Evolutionary conservation across 30 jellyfish, hydroid and myxozoan species (phyloP), one percentile per base, ranked within the genome.

Genomic region (Pseudorhiza aurosa): DNA sequence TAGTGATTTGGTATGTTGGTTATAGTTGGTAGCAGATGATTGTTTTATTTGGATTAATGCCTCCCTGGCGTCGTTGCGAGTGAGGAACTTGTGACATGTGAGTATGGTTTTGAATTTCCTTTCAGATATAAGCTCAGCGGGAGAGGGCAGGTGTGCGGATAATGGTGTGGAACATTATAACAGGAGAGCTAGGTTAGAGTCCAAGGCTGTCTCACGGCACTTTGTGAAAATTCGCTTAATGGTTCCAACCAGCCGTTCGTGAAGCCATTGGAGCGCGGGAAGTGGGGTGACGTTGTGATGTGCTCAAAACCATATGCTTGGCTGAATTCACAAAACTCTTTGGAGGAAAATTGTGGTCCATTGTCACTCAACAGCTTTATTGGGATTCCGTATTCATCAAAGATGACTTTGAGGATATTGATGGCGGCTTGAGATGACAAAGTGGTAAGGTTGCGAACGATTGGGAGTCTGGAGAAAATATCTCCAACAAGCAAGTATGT

Each of bases 101-200:
- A 67, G 90, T 25, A 59, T 53, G 43, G 87, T 31, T 21, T 43
- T 72, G 74, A 18, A 22, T 29, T 9, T 33, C 35, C 94, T 56
- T 4, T 68, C 90, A 36, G 46, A 44, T 49, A 84, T 12, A 8
- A 84, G 77, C 51, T 84, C 85, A 32, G 95, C 94, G 22, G 95
- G 95, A 22, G 92, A 65, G 39, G 93, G 90, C 21, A 70, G 63
- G 40, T 68, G 82, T 26, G 87, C 36, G 8, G 87, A 32, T 31
- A 72, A 28, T 47, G 77, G 81, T 72, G 87, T 72, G 46, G 87
- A n/a, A n/a, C n/a, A n/a, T n/a, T 32, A 32, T 6, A 42, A 21
- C 31, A 32, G 87, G 79, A 72, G 32, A 21, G 44, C 87, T 27
- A 43, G 6, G 14, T 72, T 81, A 27, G 65, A 33, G n/a, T 72